A percentile compares a stretch with the other conserved stretches of the same genome.
Evolutionary conservation across 2,888 invertebrate genomes (phyloP).

Genomic region (Monoplex corrugatus): DNA sequence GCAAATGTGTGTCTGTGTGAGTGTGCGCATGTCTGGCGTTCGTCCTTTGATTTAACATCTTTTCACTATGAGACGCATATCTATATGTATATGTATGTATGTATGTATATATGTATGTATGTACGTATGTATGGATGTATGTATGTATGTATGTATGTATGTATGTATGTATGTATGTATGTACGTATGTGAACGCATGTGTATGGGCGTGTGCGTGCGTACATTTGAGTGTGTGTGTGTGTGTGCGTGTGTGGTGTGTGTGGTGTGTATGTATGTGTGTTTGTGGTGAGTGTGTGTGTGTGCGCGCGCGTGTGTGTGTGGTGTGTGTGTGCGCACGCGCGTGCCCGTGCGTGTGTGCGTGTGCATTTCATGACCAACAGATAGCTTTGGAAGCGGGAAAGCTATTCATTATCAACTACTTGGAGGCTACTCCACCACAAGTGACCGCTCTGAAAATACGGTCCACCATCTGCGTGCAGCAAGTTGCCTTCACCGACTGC

Average conservation of each 20-base stretch:
- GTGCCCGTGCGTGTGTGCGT: neutral
- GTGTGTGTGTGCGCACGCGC: too few relatives aligned
- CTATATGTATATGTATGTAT: neutral
- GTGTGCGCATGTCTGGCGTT: too few relatives aligned
- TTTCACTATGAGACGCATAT: too few relatives aligned
- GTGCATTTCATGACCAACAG: neutral
- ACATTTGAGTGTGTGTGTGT: neutral
- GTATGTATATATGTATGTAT: neutral
- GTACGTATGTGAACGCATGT: neutral
- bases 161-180: neutral
- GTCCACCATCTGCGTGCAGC: conserved; percentile 69
- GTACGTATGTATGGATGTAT: neutral
- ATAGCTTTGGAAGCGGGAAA: neutral
- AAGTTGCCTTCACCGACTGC: conserved; percentile 45
- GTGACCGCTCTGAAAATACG: conserved; percentile 63
- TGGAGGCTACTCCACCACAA: conserved; percentile 62
- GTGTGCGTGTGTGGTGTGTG: neutral
- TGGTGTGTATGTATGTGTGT: neutral
- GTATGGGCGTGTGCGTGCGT: neutral
- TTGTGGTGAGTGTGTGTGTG: neutral
- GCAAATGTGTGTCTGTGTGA: neutral
- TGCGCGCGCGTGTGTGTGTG: neutral
- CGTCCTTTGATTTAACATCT: too few relatives aligned
- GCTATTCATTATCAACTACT: conserved; percentile 48
- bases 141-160: neutral